Conservation (phyloP, 1,140 invertebrate species). For the Aphidius gifuensis region DNA sequence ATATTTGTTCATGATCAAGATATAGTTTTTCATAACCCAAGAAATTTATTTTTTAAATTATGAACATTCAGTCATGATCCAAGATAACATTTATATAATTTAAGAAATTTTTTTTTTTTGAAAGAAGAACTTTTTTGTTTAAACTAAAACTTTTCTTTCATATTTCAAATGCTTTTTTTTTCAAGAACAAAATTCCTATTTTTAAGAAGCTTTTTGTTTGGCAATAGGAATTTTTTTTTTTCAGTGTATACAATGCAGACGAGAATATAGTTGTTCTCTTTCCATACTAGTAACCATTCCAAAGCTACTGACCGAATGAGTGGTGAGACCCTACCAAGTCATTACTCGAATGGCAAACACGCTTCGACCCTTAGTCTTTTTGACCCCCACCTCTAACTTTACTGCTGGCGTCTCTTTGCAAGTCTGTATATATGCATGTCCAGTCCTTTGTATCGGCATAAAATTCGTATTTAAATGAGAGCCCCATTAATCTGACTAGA, state of each 20-base stretch:
- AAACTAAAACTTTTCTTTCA: no score
- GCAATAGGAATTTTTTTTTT: no score
- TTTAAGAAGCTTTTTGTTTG: no score
- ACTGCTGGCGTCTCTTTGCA: conserved; percentile 14
- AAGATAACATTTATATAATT: no score
- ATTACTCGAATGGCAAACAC: conserved; percentile 57
- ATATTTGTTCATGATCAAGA: no score
- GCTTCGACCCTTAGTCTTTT: conserved; percentile 47
- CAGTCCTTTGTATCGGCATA: conserved; percentile 47
- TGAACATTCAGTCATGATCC: no score
- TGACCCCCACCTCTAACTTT: conserved; percentile 31
- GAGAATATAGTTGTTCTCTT: conserved; percentile 50
- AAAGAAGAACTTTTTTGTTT: no score
- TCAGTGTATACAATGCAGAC: conserved; percentile 18
- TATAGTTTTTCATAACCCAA: no score
- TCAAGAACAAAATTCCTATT: no score
- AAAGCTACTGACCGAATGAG: conserved; percentile 24
- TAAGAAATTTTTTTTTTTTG: no score
- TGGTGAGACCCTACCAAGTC: conserved; percentile 47
- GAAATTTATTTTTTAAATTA: no score
- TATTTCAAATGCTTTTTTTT: no score
- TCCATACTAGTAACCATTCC: conserved; percentile 11
- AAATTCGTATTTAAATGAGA: conserved; percentile 59
- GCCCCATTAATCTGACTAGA: conserved; percentile 49
- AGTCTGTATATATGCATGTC: conserved; percentile 23